phyloP scores from a whole-genome alignment of 2,797 vertebrate species.

The Geotrypetes seraphini region DNA sequence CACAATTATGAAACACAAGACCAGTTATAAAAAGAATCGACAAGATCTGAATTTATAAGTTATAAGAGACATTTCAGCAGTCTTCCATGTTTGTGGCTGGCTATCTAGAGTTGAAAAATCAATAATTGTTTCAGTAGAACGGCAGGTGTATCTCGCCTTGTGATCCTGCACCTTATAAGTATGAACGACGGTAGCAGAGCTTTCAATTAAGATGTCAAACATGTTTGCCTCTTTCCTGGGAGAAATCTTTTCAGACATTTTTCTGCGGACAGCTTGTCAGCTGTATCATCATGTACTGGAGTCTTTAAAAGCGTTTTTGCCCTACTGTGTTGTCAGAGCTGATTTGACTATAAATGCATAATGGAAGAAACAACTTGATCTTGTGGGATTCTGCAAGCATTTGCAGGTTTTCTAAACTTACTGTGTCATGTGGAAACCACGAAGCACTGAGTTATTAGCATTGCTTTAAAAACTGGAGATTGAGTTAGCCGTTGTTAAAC shows the following conservation, averaged over 20 bases:
- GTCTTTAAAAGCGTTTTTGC: background rate
- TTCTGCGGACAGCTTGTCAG: background rate
- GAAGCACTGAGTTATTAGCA: too few relatives aligned
- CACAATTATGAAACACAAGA: too few relatives aligned
- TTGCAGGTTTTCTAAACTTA: too few relatives aligned
- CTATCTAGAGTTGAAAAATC: slow-evolving; percentile 5
- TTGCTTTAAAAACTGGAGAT: too few relatives aligned
- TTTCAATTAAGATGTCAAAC: background rate
- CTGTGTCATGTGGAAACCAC: too few relatives aligned
- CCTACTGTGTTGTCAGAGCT: too few relatives aligned
- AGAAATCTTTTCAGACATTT: background rate
- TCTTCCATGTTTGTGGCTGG: background rate
- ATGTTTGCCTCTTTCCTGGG: background rate
- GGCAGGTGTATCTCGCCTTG: background rate
- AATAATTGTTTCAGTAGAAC: slow-evolving; percentile 4
- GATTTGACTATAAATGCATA: too few relatives aligned
- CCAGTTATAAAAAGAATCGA: background rate
- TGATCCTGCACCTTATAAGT: background rate
- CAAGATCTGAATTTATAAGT: slow-evolving; percentile 11
- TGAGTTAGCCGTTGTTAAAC: too few relatives aligned
- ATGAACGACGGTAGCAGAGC: background rate
- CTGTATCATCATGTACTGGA: background rate
- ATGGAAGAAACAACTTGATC: too few relatives aligned
- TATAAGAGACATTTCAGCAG: slow-evolving; percentile 1
- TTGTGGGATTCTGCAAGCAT: too few relatives aligned